Percentiles rank a stretch among this genome's conserved stretches.
phyloP scores from a whole-genome alignment of 2,797 vertebrate species.

The Hyperoplus lanceolatus region DNA sequence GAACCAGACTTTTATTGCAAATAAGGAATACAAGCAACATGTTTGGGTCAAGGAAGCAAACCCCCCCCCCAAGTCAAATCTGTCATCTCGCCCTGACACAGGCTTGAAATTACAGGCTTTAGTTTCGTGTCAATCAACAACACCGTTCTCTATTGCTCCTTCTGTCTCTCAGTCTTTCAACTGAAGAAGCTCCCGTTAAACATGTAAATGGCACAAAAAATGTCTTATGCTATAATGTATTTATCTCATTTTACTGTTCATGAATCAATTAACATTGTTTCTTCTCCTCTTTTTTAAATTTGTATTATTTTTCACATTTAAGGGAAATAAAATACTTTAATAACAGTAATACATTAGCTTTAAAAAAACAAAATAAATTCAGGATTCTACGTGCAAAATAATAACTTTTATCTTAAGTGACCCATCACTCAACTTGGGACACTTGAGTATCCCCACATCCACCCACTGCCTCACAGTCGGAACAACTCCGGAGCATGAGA shows the following conservation, averaged over 20 bases:
- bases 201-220: neutral
- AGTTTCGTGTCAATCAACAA: conserved; percentile 20
- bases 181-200: neutral
- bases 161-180: conserved; percentile 7
- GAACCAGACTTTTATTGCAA: conserved; percentile 27
- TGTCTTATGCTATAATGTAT: neutral
- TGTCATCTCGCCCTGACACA: conserved; percentile 33
- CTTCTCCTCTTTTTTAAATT: too few species aligned
- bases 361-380: neutral
- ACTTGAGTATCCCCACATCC: conserved; percentile 25
- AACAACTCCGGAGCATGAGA: conserved; percentile 39
- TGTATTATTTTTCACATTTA: neutral
- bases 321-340: neutral
- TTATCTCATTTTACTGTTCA: neutral
- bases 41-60: conserved; percentile 25
- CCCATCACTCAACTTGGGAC: conserved; percentile 25
- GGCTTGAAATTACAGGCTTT: conserved; percentile 31
- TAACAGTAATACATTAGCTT: neutral
- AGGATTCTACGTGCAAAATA: neutral
- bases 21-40: conserved; percentile 31
- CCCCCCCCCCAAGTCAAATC: conserved; percentile 13
- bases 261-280: neutral
- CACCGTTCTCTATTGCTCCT: conserved; percentile 4
- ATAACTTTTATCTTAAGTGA: conserved; percentile 19
- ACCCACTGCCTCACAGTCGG: conserved; percentile 31